These are phyloP conservation scores for Drusus annulatus DNA, from an alignment of 1,140 invertebrate genomes.

Conservation along the genomic window DNA sequence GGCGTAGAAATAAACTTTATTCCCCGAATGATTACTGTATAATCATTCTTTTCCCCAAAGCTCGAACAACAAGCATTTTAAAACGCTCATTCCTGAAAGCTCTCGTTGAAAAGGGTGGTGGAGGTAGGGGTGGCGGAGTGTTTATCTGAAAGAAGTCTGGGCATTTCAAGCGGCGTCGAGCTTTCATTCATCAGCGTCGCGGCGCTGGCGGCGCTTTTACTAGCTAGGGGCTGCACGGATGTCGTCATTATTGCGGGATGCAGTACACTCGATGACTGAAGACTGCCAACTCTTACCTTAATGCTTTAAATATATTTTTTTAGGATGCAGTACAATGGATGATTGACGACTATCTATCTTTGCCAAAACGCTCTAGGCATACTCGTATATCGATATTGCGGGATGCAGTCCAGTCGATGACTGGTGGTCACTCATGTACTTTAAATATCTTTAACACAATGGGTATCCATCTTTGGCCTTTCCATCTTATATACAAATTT, in stretches of 20 bases:
- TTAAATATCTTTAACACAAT: no score
- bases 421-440: no score
- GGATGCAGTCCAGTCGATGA: no score
- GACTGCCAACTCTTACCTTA: neutral
- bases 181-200: slow-evolving; percentile 40
- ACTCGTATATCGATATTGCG: no score
- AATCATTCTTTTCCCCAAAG: slow-evolving; percentile 15
- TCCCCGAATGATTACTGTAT: slow-evolving; percentile 6
- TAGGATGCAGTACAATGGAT: no score
- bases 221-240: neutral
- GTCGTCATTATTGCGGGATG: slow-evolving; percentile 28
- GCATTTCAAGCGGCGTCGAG: slow-evolving; percentile 38
- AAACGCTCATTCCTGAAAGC: slow-evolving; percentile 32
- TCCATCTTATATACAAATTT: no score
- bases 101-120: neutral
- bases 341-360: no score
- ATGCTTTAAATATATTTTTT: no score
- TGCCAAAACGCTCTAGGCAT: no score
- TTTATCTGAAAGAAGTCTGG: slow-evolving; percentile 42
- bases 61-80: slow-evolving; percentile 32
- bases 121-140: slow-evolving; percentile 14
- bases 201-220: slow-evolving; percentile 29
- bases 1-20: neutral
- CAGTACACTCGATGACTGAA: neutral
- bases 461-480: no score